Percentiles rank a stretch among this genome's conserved stretches.
Conservation (phyloP, 1,140 invertebrate species). For the Papilio aristodemus region DNA sequence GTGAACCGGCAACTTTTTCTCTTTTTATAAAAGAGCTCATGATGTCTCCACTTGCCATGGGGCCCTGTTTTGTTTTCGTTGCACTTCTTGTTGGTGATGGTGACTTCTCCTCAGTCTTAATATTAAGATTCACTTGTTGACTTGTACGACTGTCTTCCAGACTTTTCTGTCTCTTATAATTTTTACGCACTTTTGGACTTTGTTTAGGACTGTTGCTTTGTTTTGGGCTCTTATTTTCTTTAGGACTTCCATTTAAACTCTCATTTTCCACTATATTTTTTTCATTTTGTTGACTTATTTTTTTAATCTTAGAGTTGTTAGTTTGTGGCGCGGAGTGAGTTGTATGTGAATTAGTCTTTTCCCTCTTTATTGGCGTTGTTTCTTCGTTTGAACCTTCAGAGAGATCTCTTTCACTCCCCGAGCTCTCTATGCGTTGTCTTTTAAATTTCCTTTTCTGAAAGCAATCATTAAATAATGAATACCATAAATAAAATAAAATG, state of each 20-base stretch:
- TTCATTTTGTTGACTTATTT: slow-evolving; percentile 34
- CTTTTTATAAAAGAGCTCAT: slow-evolving; percentile 24
- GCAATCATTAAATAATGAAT: not conserved
- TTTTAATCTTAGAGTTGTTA: slow-evolving; percentile 49
- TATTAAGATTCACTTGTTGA: slow-evolving; percentile 23
- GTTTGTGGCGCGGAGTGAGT: slow-evolving; percentile 15
- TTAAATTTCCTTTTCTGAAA: slow-evolving; percentile 63
- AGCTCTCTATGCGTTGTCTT: slow-evolving; percentile 66
- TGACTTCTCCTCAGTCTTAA: slow-evolving; percentile 28
- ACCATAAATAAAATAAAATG: not conserved
- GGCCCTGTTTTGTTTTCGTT: slow-evolving; percentile 29
- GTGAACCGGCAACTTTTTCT: not conserved
- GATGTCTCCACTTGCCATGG: slow-evolving; percentile 3
- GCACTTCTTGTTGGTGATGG: slow-evolving; percentile 34
- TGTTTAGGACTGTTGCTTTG: slow-evolving; percentile 35
- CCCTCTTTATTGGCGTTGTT: slow-evolving; percentile 43
- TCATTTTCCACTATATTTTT: slow-evolving; percentile 21
- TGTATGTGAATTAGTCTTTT: slow-evolving; percentile 55
- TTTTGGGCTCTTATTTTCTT: slow-evolving; percentile 39
- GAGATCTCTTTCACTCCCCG: slow-evolving; percentile 55
- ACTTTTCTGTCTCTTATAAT: slow-evolving; percentile 14
- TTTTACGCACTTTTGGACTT: slow-evolving; percentile 34
- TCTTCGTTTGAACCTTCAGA: slow-evolving; percentile 26
- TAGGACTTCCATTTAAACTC: slow-evolving; percentile 34
- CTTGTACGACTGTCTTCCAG: slow-evolving; percentile 13